Conservation (phyloP, 2,113 vertebrate species). For the Ochotona curzoniae region DNA sequence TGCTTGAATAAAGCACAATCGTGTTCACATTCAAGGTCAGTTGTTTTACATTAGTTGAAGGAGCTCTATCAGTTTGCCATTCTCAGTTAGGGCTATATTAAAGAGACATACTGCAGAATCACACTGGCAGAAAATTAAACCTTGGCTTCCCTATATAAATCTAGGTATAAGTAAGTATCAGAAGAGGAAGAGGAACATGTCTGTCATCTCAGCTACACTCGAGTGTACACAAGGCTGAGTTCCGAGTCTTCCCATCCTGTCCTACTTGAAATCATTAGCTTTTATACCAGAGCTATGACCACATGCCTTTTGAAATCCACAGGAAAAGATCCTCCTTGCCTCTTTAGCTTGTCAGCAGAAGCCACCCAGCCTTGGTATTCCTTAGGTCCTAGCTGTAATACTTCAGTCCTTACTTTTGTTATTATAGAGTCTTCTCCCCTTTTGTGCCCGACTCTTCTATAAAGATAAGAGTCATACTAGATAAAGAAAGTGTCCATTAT, state of each 20-base stretch:
- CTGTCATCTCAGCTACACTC: background rate
- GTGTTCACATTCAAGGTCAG: background rate
- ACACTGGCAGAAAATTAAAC: background rate
- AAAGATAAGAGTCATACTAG: background rate
- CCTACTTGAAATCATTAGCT: background rate
- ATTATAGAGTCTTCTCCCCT: background rate
- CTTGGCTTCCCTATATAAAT: background rate
- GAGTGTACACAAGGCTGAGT: background rate
- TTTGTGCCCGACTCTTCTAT: background rate
- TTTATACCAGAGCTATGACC: background rate
- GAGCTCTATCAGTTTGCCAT: background rate
- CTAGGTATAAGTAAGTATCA: background rate
- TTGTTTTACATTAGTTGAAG: background rate
- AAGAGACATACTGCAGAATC: background rate
- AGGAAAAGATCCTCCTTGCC: background rate
- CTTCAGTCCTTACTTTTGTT: background rate
- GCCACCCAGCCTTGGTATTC: background rate
- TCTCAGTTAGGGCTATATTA: accelerated
- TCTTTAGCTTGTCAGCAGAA: background rate
- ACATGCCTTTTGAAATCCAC: background rate
- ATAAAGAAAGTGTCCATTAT: background rate
- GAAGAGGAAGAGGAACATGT: background rate
- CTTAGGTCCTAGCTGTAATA: background rate
- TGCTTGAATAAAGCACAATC: background rate
- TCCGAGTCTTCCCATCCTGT: background rate